Percentiles rank a stretch among this genome's conserved stretches.
Conservation (phyloP, 2,113 vertebrate genomes). For the Ctenomys sociabilis region DNA sequence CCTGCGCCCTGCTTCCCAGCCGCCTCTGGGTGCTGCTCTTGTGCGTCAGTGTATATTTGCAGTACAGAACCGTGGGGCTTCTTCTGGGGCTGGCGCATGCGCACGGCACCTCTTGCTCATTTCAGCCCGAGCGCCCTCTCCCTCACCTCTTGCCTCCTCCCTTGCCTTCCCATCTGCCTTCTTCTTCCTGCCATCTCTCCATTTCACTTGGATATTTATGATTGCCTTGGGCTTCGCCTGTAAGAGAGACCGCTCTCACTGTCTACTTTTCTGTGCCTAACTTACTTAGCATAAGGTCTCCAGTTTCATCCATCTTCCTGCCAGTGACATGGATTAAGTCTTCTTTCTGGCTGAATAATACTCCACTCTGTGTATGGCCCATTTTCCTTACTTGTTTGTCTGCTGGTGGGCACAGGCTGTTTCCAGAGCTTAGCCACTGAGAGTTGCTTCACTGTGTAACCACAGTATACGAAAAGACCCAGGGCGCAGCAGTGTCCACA, state of each 20-base stretch:
- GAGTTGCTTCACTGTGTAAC: neutral
- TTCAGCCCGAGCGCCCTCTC: neutral
- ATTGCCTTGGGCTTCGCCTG: neutral
- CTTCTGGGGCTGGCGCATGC: no score
- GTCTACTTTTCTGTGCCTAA: neutral
- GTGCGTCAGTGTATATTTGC: neutral
- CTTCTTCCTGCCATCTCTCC: neutral
- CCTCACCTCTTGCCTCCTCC: neutral
- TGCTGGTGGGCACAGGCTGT: neutral
- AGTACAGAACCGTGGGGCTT: accelerated
- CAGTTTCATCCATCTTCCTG: neutral
- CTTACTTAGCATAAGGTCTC: neutral
- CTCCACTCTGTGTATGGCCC: neutral
- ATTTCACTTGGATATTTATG: neutral
- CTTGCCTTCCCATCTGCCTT: neutral
- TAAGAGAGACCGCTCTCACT: neutral
- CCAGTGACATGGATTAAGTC: neutral
- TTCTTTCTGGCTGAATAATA: neutral
- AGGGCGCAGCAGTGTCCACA: neutral
- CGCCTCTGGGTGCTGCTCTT: no score
- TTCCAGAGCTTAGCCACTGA: neutral
- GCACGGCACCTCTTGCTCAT: neutral
- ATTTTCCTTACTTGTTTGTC: neutral
- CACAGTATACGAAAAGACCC: no score
- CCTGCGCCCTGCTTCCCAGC: neutral